Conservation (phyloP, 2,797 vertebrate genomes). For the Myripristis murdjan region DNA sequence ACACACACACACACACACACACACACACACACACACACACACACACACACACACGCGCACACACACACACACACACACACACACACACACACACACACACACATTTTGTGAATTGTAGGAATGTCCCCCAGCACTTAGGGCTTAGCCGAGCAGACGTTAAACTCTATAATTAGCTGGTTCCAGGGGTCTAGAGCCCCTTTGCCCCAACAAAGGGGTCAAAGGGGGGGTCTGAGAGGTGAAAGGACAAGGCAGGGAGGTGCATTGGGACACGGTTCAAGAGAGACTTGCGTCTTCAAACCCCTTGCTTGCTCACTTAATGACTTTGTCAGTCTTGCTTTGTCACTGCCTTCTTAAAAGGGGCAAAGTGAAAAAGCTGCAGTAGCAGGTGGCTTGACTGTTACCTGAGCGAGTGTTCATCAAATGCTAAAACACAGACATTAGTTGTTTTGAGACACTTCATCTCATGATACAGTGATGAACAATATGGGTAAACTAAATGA, state of each 20-base stretch:
- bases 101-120: conserved; percentile 71
- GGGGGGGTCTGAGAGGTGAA: conserved; percentile 73
- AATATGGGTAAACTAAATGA: conserved; percentile 5
- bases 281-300: conserved; percentile 62
- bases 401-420: conserved; percentile 18
- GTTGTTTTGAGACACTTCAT: conserved; percentile 20
- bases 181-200: conserved; percentile 66
- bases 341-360: conserved; percentile 35
- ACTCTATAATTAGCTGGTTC: conserved; percentile 84
- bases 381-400: conserved; percentile 4
- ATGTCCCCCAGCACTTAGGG: conserved; percentile 72
- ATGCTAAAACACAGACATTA: neutral
- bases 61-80: too few species aligned
- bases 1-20: conserved; percentile 33
- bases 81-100: too few species aligned
- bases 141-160: conserved; percentile 79
- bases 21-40: conserved; percentile 20
- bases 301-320: conserved; percentile 80
- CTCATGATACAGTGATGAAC: conserved; percentile 8
- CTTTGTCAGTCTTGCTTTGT: conserved; percentile 60
- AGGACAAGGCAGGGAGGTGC: conserved; percentile 57
- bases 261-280: conserved; percentile 66
- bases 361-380: conserved; percentile 37
- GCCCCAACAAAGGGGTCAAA: conserved; percentile 78
- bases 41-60: too few species aligned